Conservation (phyloP, 1,140 invertebrate genomes). For the Cherax quadricarinatus region DNA sequence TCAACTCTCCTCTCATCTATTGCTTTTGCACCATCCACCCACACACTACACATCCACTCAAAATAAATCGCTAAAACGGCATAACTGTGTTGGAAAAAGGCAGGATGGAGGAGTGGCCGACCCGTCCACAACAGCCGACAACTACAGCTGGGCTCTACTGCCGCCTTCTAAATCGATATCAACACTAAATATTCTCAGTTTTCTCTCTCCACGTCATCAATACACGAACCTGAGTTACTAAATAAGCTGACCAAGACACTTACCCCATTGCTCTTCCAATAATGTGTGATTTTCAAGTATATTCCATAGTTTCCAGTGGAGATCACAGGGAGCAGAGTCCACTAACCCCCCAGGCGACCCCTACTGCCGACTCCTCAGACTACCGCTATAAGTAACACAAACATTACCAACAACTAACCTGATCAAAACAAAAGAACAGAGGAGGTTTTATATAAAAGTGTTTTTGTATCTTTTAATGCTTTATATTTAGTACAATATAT, state of each 20-base stretch:
- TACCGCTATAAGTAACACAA: constrained; percentile 41
- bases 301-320: constrained; percentile 51
- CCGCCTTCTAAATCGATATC: constrained; percentile 53
- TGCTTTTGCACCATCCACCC: not conserved
- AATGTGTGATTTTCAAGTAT: constrained; percentile 53
- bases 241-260: not conserved
- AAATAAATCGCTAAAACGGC: constrained; percentile 19
- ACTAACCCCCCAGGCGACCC: constrained; percentile 63
- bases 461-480: not conserved
- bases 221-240: not conserved
- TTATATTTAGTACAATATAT: not conserved
- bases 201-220: not conserved
- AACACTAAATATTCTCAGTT: constrained; percentile 28
- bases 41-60: not conserved
- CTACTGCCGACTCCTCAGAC: constrained; percentile 54
- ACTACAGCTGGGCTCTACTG: constrained; percentile 57
- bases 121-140: constrained; percentile 37
- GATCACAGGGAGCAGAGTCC: constrained; percentile 47
- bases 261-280: constrained; percentile 60
- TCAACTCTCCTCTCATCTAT: not conserved
- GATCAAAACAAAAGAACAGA: constrained; percentile 30
- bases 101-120: constrained; percentile 36
- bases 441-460: not conserved
- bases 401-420: not conserved
- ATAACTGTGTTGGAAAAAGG: not conserved